Evolutionary conservation across 2,113 vertebrate genomes (phyloP), one percentile per base, ranked within the genome.

Genomic region (Sapayoa aenigma): DNA sequence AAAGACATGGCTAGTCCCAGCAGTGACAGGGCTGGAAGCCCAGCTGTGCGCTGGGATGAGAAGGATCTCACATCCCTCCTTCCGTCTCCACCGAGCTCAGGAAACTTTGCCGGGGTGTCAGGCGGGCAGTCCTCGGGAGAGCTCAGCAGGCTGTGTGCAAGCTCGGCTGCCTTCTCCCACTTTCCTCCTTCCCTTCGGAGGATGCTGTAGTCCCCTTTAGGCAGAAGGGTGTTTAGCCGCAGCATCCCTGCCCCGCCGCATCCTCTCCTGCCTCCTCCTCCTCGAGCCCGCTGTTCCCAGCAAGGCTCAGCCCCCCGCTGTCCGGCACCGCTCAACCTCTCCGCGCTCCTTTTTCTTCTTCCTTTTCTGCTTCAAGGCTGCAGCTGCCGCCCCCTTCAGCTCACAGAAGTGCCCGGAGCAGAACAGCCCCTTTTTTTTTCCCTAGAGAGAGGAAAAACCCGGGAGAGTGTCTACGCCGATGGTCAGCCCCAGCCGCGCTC

Each of bases 301-400:
- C 68, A 2, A 16, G 69, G 65, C 81, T 81, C 77, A 73, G 87
- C 89, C 74, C 75, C 44, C 68, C 63, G 35, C 91, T 55, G 91
- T 47, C 96, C 86, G 60, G 67, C 59, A 4, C 65, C 35, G 67
- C 87, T 52, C 92, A 5, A 66, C 42, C 76, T 60, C 90, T 75
- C 69, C 71, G n/a, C 27, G 55, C 23, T 6, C 72, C 83, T 93
- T 90, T 73, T 53, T 58, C 84, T 82, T 68, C 95, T 81, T 89
- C 84, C 89, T 95, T 94, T 84, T 84, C 94, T 93, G 90, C 87
- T 93, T 58, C 84, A 37, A 50, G 59, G 76, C 84, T 87, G 63
- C 77, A 80, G 87, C 94, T 88, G 91, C 94, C 95, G 78, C 94
- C 94, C 94, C 81, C 41, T 91, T 90, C 93, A 90, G 88, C 73